Conservation (phyloP, 2,797 vertebrate genomes). For the Cottoperca gobio region DNA sequence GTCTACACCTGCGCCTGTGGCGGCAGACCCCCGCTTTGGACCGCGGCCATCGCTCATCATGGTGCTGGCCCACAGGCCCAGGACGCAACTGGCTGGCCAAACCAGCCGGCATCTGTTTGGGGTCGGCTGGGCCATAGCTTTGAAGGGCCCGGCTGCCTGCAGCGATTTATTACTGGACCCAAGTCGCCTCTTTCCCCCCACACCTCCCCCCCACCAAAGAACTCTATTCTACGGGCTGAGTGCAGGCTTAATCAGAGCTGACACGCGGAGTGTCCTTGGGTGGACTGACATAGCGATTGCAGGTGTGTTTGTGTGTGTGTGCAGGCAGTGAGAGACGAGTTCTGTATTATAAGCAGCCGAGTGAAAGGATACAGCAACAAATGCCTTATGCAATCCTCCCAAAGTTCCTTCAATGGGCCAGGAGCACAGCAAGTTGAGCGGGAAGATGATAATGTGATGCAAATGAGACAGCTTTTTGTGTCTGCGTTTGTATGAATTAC, state of each 20-base stretch:
- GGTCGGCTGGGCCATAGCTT: conserved; percentile 70
- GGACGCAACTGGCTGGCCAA: conserved; percentile 68
- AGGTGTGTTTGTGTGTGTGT: conserved; percentile 47
- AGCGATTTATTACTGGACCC: conserved; percentile 79
- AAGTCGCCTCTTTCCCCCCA: conserved; percentile 63
- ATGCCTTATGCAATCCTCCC: conserved; percentile 13
- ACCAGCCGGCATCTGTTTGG: conserved; percentile 77
- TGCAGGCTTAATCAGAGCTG: conserved; percentile 78
- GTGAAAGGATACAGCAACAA: conserved; percentile 46
- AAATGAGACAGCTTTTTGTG: conserved; percentile 21
- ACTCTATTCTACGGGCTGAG: conserved; percentile 70
- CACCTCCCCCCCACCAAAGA: conserved; percentile 54
- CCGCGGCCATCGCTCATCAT: conserved; percentile 74
- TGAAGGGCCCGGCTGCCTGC: conserved; percentile 73
- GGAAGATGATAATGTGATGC: conserved; percentile 18
- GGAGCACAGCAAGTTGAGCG: conserved; percentile 11
- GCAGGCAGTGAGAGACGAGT: conserved; percentile 31
- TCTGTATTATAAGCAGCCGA: conserved; percentile 51
- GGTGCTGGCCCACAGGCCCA: conserved; percentile 64
- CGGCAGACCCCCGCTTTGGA: conserved; percentile 64
- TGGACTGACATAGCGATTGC: conserved; percentile 63
- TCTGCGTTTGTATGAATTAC: conserved; percentile 15
- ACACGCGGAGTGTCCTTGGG: conserved; percentile 73
- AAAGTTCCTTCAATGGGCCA: conserved; percentile 16
- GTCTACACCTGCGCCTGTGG: conserved; percentile 78